Evolutionary conservation across 2,888 invertebrate species (phyloP).

Genomic region (Ypsolopha sequella): DNA sequence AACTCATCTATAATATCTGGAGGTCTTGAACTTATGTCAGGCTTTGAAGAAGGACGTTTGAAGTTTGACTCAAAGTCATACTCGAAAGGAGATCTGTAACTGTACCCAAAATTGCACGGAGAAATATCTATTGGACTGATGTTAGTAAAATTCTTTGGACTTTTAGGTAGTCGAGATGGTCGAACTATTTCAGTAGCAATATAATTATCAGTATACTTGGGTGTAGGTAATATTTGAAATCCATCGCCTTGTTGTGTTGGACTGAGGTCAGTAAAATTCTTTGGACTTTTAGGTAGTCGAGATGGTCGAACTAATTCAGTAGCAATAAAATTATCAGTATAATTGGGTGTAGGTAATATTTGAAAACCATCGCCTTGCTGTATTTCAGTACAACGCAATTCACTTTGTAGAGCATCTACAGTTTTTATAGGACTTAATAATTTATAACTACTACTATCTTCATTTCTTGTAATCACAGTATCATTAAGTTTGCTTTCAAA

Average conservation of each 20-base stretch:
- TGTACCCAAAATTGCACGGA: constrained; percentile 33
- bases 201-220: constrained; percentile 21
- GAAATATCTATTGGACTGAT: constrained; percentile 51
- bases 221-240: no score
- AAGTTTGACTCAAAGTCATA: constrained; percentile 39
- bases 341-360: constrained; percentile 2
- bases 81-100: constrained; percentile 25
- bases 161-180: constrained; percentile 27
- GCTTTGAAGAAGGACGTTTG: constrained; percentile 25
- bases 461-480: constrained; percentile 19
- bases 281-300: constrained; percentile 24
- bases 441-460: constrained; percentile 20
- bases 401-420: constrained; percentile 5
- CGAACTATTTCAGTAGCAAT: constrained; percentile 23
- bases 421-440: constrained; percentile 13
- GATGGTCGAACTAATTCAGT: constrained; percentile 26
- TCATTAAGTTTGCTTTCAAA: constrained; percentile 51
- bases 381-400: no score
- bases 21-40: constrained; percentile 29
- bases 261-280: constrained; percentile 39
- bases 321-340: constrained; percentile 23
- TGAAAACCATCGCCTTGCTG: no score
- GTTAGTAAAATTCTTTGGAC: constrained; percentile 30
- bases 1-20: constrained; percentile 62
- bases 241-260: no score